phyloP scores from a whole-genome alignment of 2,888 invertebrate species.

The Clostera curtula region DNA sequence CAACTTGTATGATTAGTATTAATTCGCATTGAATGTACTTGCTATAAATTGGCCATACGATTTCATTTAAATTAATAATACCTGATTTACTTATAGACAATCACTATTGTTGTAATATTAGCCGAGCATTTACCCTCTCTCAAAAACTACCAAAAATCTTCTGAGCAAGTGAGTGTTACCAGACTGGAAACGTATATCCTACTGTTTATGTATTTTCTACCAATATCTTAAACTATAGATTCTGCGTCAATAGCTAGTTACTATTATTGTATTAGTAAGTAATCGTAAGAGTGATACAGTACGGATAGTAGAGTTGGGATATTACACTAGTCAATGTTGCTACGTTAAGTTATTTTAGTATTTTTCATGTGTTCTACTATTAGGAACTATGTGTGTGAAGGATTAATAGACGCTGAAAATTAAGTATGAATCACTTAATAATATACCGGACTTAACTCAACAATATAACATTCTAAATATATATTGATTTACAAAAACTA shows the following conservation, averaged over 20 bases:
- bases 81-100: constrained; percentile 16
- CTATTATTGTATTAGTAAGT: constrained; percentile 18
- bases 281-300: constrained; percentile 10
- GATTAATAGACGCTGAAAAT: too few species aligned
- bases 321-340: constrained; percentile 32
- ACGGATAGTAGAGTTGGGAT: constrained; percentile 10
- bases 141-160: constrained; percentile 25
- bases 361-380: too few species aligned
- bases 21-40: background rate
- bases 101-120: constrained; percentile 19
- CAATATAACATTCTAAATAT: too few species aligned
- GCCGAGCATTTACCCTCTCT: constrained; percentile 29
- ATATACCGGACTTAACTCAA: too few species aligned
- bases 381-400: too few species aligned
- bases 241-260: constrained; percentile 24
- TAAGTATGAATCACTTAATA: too few species aligned
- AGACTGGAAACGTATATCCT: constrained; percentile 23
- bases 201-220: constrained; percentile 33
- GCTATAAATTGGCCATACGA: background rate
- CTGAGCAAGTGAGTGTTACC: constrained; percentile 26
- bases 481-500: too few species aligned
- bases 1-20: too few species aligned
- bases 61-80: constrained; percentile 1
- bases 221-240: constrained; percentile 22
- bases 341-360: constrained; percentile 15